Evolutionary conservation across 1,140 invertebrate genomes (phyloP).

Genomic region (Gonatopus flavifemur): DNA sequence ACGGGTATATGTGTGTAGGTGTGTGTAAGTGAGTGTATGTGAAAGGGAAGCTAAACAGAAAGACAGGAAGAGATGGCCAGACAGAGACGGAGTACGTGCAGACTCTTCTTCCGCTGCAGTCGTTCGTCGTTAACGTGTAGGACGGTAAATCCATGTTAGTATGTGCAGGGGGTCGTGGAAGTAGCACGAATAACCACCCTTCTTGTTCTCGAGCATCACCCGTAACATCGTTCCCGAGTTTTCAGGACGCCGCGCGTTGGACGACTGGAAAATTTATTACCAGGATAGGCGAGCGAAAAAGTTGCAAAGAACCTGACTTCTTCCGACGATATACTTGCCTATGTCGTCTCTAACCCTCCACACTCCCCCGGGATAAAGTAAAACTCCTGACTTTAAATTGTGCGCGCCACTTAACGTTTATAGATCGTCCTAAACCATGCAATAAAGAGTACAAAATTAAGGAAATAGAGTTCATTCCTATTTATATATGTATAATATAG

Average conservation of each 20-base stretch:
- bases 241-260: slow-evolving; percentile 25
- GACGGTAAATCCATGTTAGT: slow-evolving; percentile 40
- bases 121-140: slow-evolving; percentile 25
- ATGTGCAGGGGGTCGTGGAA: slow-evolving; percentile 32
- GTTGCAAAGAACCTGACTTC: slow-evolving; percentile 9
- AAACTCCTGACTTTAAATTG: too few relatives aligned
- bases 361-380: too few relatives aligned
- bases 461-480: too few relatives aligned
- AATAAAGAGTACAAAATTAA: too few relatives aligned
- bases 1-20: too few relatives aligned
- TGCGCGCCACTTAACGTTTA: too few relatives aligned
- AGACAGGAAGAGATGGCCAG: too few relatives aligned
- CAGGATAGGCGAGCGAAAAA: slow-evolving; percentile 20
- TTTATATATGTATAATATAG: too few relatives aligned
- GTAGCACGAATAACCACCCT: slow-evolving; percentile 34
- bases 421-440: too few relatives aligned
- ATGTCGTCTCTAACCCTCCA: slow-evolving; percentile 8
- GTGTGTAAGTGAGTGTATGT: too few relatives aligned
- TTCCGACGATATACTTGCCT: slow-evolving; percentile 12
- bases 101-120: slow-evolving; percentile 25
- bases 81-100: too few relatives aligned
- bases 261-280: slow-evolving; percentile 38
- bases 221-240: slow-evolving; percentile 35
- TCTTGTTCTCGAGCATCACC: slow-evolving; percentile 37
- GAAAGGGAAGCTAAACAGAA: too few relatives aligned